Percentiles rank a stretch among this genome's conserved stretches.
Evolutionary conservation across 2,797 vertebrate genomes (phyloP).

Genomic region (Dryobates pubescens): DNA sequence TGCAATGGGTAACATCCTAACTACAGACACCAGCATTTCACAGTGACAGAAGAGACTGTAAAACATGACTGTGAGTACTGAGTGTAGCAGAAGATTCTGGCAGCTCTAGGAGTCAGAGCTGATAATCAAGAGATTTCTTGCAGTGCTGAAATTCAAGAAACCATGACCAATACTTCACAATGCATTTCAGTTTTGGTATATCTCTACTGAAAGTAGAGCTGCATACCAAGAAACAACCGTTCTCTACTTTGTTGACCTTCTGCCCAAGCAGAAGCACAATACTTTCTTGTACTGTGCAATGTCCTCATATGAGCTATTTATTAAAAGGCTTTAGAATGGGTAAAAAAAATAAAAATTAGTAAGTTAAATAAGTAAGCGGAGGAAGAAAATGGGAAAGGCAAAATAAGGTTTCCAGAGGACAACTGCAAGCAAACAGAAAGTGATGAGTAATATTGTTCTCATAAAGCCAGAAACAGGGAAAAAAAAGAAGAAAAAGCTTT

Average conservation of each 20-base stretch:
- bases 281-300: neutral
- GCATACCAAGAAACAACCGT: neutral
- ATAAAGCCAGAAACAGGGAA: neutral
- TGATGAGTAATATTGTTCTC: neutral
- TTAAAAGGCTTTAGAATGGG: constrained; percentile 32
- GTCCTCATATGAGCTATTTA: constrained; percentile 9
- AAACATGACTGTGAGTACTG: neutral
- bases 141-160: constrained; percentile 36
- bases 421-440: neutral
- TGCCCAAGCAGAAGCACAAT: neutral
- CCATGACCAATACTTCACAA: neutral
- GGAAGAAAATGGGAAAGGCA: neutral
- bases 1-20: neutral
- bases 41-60: neutral
- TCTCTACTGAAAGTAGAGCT: neutral
- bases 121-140: neutral
- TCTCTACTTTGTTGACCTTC: constrained; percentile 14
- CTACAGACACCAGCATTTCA: neutral
- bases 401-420: neutral
- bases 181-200: neutral
- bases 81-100: neutral
- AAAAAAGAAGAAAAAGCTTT: neutral
- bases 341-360: constrained; percentile 52
- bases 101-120: neutral
- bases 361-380: neutral